Percentiles rank a stretch among this genome's conserved stretches.
Conservation (phyloP, 2,888 invertebrate species). For the Anodontia alba region DNA sequence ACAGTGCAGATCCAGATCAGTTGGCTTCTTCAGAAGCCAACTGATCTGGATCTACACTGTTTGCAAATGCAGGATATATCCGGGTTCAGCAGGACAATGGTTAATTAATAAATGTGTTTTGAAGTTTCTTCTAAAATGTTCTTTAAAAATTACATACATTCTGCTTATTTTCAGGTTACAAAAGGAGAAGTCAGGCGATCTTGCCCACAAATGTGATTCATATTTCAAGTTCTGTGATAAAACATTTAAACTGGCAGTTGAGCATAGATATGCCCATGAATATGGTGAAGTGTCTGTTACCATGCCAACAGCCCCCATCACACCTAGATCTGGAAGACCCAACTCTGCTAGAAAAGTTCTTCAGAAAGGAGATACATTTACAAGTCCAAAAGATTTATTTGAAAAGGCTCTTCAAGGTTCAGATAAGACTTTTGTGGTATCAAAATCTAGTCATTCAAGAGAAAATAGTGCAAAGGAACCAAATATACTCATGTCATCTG, state of each 20-base stretch:
- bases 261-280: conserved; percentile 80
- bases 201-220: conserved; percentile 51
- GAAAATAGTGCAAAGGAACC: background rate
- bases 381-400: conserved; percentile 72
- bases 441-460: background rate
- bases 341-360: conserved; percentile 50
- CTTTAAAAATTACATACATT: too few species aligned
- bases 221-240: conserved; percentile 76
- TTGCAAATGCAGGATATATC: too few species aligned
- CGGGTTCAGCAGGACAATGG: too few species aligned
- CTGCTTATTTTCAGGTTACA: background rate
- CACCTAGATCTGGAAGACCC: conserved; percentile 66
- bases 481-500: background rate
- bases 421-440: background rate
- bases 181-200: background rate
- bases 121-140: too few species aligned
- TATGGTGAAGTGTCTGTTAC: conserved; percentile 76
- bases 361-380: conserved; percentile 39
- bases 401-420: conserved; percentile 63
- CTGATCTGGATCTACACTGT: too few species aligned
- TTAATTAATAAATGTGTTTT: too few species aligned
- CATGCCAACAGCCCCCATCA: conserved; percentile 67
- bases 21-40: too few species aligned
- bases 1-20: too few species aligned
- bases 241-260: conserved; percentile 74